Evolutionary conservation across 2,888 invertebrate genomes (phyloP).

Genomic region (Cryptus viduatorius): DNA sequence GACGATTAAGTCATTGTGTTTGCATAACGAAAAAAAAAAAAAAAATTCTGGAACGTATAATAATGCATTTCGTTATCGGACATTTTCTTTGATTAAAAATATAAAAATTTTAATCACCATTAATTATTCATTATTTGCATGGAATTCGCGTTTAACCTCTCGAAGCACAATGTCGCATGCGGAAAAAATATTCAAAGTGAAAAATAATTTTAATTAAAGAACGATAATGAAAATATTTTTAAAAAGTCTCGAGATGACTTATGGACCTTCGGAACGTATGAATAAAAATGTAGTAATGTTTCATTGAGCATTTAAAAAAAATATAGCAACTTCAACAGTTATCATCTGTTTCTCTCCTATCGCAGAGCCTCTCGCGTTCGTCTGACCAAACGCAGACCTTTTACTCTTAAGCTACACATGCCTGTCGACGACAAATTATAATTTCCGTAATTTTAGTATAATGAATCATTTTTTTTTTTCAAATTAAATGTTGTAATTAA

Average conservation of each 20-base stretch:
- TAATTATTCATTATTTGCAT: not conserved
- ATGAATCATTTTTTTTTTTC: too few relatives aligned
- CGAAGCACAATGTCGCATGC: not conserved
- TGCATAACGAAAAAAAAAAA: not conserved
- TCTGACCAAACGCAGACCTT: conserved; percentile 28
- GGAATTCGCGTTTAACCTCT: not conserved
- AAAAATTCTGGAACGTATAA: too few relatives aligned
- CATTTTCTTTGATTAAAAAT: too few relatives aligned
- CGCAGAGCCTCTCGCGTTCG: not conserved
- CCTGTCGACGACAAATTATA: not conserved
- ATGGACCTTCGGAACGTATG: not conserved
- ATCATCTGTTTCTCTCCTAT: not conserved
- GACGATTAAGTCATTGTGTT: not conserved
- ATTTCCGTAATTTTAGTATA: not conserved
- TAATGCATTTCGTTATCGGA: too few relatives aligned
- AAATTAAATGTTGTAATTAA: too few relatives aligned
- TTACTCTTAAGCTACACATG: conserved; percentile 6
- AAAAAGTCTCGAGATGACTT: not conserved
- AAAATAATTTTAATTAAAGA: not conserved
- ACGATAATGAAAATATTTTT: not conserved
- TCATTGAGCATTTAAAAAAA: not conserved
- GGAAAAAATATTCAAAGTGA: not conserved
- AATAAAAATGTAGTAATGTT: not conserved
- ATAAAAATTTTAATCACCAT: not conserved
- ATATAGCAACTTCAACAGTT: not conserved